phyloP scores from a whole-genome alignment of 2,113 vertebrate genomes.

The Pachyramphus minor region DNA sequence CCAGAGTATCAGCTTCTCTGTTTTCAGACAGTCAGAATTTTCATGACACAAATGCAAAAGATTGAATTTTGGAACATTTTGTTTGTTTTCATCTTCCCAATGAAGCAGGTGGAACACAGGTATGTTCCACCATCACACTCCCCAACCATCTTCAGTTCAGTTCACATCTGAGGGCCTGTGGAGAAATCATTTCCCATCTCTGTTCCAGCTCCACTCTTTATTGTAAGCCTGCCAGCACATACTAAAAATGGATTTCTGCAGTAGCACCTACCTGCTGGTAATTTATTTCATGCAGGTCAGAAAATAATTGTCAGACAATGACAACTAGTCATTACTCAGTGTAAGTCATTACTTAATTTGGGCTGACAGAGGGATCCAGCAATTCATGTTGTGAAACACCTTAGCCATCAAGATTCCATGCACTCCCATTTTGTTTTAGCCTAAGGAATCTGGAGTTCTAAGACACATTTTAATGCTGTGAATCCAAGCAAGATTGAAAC shows the following conservation, averaged over 20 bases:
- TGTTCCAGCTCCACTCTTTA: neutral
- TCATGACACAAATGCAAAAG: neutral
- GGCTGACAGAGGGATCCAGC: neutral
- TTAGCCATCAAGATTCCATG: neutral
- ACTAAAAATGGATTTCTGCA: neutral
- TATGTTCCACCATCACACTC: neutral
- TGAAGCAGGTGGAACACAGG: neutral
- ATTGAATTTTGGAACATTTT: neutral
- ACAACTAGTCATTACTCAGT: neutral
- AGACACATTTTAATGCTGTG: neutral
- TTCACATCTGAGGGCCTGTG: neutral
- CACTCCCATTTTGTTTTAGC: neutral
- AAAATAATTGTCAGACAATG: neutral
- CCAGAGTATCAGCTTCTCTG: neutral
- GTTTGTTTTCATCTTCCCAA: neutral
- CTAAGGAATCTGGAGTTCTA: neutral
- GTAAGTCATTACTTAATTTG: neutral
- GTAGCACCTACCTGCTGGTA: neutral
- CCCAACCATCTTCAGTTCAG: neutral
- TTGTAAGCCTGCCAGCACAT: neutral
- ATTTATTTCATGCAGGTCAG: neutral
- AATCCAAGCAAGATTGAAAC: neutral
- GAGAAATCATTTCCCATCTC: neutral
- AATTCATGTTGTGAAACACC: neutral
- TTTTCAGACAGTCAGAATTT: neutral